Evolutionary conservation across 2,888 invertebrate genomes (phyloP), one percentile per base, ranked within the genome.

Genomic region (Lymantria dispar): DNA sequence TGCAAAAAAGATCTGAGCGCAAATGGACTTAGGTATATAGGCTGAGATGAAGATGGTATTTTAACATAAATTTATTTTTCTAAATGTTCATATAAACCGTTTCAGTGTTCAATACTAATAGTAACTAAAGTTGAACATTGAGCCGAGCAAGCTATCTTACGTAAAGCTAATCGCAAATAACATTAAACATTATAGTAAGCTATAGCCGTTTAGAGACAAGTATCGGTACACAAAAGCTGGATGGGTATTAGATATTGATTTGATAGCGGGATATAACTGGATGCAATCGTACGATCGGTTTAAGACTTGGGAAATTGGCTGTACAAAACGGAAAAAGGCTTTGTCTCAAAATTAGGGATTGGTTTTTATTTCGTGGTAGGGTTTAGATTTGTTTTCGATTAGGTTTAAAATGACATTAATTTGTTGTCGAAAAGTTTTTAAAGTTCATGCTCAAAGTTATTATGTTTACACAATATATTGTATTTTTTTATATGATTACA

Each of bases 191-290:
- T 29, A 8, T 9, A 22, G 12, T 45, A 33, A 22, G 12, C 8
- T 13, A n/a, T 37, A 44, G 11, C 38, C 37, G 13, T 45, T 45
- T 38, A 45, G 45, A 38, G 2, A n/a, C 45, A 38, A 37, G 14
- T 11, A 29, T 33, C 29, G 38, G 8, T 38, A 45, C 29, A 10
- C 14, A 37, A 37, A 38, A 22, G 12, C 29, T 38, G 9, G 44
- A n/a, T 43, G 15, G 38, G 22, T 22, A 37, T 45, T 45, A 45
- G 38, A 38, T 38, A 45, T 45, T 45, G 45, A 45, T 45, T 22
- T 37, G 45, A 12, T 45, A 29, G 15, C 38, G 12, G 8, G 45
- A 45, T 22, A 40, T 40, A 40, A 33, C 37, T 44, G 37, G 44
- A 37, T 15, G 13, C 13, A 13, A 13, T 43, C 33, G 31, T 31